These are phyloP conservation scores for Xenopus laevis DNA, from an alignment of 2,113 vertebrate genomes.

Conservation along the genomic window DNA sequence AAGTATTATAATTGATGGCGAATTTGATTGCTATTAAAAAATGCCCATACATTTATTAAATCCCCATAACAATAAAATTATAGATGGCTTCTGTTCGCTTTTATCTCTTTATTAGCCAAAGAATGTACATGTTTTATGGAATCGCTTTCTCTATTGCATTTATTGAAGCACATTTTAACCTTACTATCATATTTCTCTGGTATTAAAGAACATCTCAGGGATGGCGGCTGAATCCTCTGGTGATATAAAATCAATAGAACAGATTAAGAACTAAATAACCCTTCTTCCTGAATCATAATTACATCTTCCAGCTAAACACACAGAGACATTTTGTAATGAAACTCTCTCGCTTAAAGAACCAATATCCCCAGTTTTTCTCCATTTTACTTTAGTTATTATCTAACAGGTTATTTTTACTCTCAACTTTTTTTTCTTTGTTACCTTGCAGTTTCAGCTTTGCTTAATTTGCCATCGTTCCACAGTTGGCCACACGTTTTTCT, in stretches of 20 bases:
- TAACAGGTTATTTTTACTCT: no score
- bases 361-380: no score
- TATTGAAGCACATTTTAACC: slow-evolving; percentile 24
- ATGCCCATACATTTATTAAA: slow-evolving; percentile 23
- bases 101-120: slow-evolving; percentile 14
- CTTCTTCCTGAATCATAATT: slow-evolving; percentile 24
- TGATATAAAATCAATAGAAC: slow-evolving; percentile 32
- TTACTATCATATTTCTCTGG: slow-evolving; percentile 13
- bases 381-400: no score
- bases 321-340: no score
- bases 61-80: slow-evolving; percentile 21
- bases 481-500: no score
- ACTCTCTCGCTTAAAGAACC: no score
- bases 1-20: background rate
- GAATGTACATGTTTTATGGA: slow-evolving; percentile 9
- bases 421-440: no score
- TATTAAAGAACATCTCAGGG: slow-evolving; percentile 20
- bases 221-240: slow-evolving; percentile 4
- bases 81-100: slow-evolving; percentile 13
- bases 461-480: no score
- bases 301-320: background rate
- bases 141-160: slow-evolving; percentile 2
- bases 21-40: slow-evolving; percentile 7
- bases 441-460: no score
- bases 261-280: slow-evolving; percentile 22